Evolutionary conservation across 2,888 invertebrate genomes (phyloP).

Genomic region (Parthenolecanium corni): DNA sequence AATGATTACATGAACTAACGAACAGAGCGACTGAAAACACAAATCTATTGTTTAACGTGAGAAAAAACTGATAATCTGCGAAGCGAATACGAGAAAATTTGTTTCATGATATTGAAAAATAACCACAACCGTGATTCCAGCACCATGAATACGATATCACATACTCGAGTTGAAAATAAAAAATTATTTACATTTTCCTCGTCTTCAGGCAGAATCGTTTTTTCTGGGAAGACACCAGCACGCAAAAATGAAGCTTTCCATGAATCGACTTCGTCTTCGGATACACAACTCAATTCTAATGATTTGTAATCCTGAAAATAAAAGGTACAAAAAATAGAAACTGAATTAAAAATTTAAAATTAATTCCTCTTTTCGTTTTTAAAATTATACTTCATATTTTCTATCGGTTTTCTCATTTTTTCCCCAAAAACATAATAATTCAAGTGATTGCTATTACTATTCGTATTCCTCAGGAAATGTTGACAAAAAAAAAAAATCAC

Average conservation of each 20-base stretch:
- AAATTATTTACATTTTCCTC: conserved; percentile 57
- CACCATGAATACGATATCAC: too few species aligned
- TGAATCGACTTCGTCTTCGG: conserved; percentile 92
- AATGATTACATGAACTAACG: too few species aligned
- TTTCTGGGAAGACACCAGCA: conserved; percentile 98
- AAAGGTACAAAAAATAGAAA: conserved; percentile 30
- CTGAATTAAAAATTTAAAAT: background rate
- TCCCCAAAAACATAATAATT: background rate
- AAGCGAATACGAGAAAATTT: background rate
- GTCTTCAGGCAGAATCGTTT: conserved; percentile 69
- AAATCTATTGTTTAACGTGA: too few species aligned
- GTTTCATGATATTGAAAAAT: too few species aligned
- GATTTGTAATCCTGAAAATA: conserved; percentile 82
- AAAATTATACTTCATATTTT: conserved; percentile 6
- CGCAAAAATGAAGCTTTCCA: conserved; percentile 99
- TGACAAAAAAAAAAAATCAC: too few species aligned
- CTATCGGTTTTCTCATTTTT: background rate
- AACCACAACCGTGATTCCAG: background rate
- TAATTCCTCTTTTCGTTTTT: too few species aligned
- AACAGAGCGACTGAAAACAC: too few species aligned
- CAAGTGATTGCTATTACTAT: too few species aligned
- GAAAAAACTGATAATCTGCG: too few species aligned
- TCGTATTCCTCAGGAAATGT: too few species aligned
- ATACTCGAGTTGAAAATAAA: background rate
- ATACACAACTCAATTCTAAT: conserved; percentile 94